Evolutionary conservation across 2,888 invertebrate species (phyloP).

Genomic region (Danaus chrysippus): DNA sequence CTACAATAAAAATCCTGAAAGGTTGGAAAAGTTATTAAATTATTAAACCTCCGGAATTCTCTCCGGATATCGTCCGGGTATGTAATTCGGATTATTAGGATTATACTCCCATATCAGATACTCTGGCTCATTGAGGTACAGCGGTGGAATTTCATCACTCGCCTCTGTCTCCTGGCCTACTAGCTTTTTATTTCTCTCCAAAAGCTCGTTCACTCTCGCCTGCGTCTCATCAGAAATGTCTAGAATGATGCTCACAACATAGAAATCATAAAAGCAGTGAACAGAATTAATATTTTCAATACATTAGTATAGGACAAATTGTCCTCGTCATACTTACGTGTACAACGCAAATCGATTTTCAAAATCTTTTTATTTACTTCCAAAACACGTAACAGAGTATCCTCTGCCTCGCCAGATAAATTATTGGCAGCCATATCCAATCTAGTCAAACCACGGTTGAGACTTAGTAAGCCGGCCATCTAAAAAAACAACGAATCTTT

Average conservation of each 20-base stretch:
- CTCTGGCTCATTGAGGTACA: constrained; percentile 71
- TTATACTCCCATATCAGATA: constrained; percentile 75
- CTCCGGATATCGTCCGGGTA: constrained; percentile 63
- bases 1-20: neutral
- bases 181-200: constrained; percentile 64
- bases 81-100: constrained; percentile 67
- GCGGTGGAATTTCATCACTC: constrained; percentile 67
- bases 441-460: constrained; percentile 74
- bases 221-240: constrained; percentile 71
- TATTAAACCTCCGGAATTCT: constrained; percentile 60
- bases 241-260: constrained; percentile 34
- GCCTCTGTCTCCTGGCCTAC: constrained; percentile 59
- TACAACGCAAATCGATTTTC: constrained; percentile 62
- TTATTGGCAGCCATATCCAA: constrained; percentile 80
- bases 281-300: neutral
- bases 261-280: neutral
- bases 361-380: constrained; percentile 60
- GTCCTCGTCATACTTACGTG: constrained; percentile 49
- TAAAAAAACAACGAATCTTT: constrained; percentile 34
- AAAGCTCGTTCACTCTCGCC: constrained; percentile 62
- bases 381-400: constrained; percentile 60
- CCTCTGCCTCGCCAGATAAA: constrained; percentile 77
- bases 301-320: neutral
- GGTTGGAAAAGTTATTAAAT: neutral
- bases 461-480: constrained; percentile 75